Evolutionary conservation across 2,113 vertebrate species (phyloP).

Genomic region (Channa argus): DNA sequence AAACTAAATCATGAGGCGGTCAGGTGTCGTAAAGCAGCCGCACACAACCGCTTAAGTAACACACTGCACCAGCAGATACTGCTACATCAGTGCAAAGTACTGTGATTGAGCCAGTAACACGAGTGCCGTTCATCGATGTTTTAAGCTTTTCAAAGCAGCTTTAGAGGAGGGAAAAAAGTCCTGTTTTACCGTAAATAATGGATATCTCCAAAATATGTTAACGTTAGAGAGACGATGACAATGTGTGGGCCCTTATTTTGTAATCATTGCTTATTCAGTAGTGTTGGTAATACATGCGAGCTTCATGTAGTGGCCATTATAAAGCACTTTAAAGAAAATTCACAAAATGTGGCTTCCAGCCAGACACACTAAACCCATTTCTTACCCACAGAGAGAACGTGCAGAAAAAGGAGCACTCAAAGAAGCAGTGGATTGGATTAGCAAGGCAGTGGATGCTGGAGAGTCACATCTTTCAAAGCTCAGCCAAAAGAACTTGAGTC

Average conservation of each 20-base stretch:
- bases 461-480: constrained; percentile 2
- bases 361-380: constrained; percentile 16
- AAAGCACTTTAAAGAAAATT: constrained; percentile 9
- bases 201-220: too few relatives aligned
- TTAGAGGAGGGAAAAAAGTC: too few relatives aligned
- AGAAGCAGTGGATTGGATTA: background rate
- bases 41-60: too few relatives aligned
- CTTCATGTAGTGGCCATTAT: background rate
- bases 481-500: background rate
- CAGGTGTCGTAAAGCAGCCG: too few relatives aligned
- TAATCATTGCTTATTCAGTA: background rate
- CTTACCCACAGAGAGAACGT: constrained; percentile 6
- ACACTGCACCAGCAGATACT: too few relatives aligned
- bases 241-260: background rate
- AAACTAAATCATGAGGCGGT: too few relatives aligned
- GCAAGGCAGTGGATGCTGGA: background rate
- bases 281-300: background rate
- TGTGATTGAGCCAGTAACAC: too few relatives aligned
- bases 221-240: background rate
- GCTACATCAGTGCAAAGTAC: too few relatives aligned
- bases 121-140: too few relatives aligned
- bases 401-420: background rate
- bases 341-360: background rate
- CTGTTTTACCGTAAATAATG: too few relatives aligned
- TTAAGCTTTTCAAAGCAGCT: too few relatives aligned